phyloP scores from a whole-genome alignment of 2,797 vertebrate species.

The Pseudochaenichthys georgianus region DNA sequence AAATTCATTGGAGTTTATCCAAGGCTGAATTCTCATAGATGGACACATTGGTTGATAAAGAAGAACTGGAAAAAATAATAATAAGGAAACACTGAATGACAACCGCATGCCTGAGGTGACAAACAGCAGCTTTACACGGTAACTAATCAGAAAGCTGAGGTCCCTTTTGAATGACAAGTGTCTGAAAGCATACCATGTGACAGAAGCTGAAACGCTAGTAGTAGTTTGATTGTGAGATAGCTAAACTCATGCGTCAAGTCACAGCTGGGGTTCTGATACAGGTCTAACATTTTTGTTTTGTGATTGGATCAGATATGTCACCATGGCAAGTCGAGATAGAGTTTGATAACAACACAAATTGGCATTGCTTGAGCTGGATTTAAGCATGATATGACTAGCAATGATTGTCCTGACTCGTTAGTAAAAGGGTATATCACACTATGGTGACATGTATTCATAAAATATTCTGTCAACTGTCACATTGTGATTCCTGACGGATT shows the following conservation, averaged over 20 bases:
- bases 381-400: neutral
- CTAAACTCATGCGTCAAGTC: conserved; percentile 9
- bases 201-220: conserved; percentile 1
- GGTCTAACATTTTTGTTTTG: neutral
- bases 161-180: conserved; percentile 39
- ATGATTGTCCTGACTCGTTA: neutral
- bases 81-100: conserved; percentile 29
- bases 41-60: conserved; percentile 27
- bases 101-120: conserved; percentile 29
- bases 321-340: neutral
- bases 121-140: conserved; percentile 7
- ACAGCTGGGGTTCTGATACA: conserved; percentile 16
- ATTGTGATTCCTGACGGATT: neutral
- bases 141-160: conserved; percentile 14
- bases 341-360: neutral
- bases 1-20: neutral
- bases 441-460: neutral
- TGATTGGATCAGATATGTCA: conserved; percentile 16
- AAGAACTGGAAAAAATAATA: conserved; percentile 8
- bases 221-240: conserved; percentile 26
- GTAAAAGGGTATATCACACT: conserved; percentile 12
- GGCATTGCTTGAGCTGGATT: neutral
- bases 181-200: conserved; percentile 34
- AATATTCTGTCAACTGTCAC: conserved; percentile 19
- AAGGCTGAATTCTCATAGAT: neutral